A percentile compares a stretch with the other conserved stretches of the same genome.
These are phyloP conservation scores for Sycobia sp. DNA, from an alignment of 1,140 invertebrate species.

Conservation along the genomic window DNA sequence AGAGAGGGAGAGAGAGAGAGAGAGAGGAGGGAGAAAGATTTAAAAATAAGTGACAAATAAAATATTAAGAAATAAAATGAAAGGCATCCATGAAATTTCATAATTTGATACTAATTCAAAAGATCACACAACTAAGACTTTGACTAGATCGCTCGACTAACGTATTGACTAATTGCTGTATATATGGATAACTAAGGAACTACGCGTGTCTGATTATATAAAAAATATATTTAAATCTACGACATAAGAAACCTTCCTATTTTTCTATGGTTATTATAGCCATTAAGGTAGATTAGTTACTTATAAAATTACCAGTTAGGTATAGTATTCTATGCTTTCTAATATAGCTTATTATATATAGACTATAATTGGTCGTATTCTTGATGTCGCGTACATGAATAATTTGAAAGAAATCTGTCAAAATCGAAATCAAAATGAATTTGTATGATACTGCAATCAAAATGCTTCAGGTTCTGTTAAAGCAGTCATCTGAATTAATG, in stretches of 20 bases:
- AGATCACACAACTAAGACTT: slow-evolving; percentile 62
- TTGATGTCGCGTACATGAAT: slow-evolving; percentile 29
- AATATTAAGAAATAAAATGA: slow-evolving; percentile 36
- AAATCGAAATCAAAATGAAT: too few relatives aligned
- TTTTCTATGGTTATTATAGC: slow-evolving; percentile 59
- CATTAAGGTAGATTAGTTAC: slow-evolving; percentile 58
- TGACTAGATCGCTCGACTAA: slow-evolving; percentile 58
- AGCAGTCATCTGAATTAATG: background rate
- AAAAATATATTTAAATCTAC: slow-evolving; percentile 56
- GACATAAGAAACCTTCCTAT: slow-evolving; percentile 61
- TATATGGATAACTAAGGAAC: slow-evolving; percentile 54
- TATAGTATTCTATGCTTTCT: slow-evolving; percentile 57
- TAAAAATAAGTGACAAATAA: slow-evolving; percentile 31
- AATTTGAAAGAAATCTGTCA: too few relatives aligned
- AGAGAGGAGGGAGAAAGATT: slow-evolving; percentile 26
- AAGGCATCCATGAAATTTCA: slow-evolving; percentile 67
- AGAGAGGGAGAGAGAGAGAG: slow-evolving; percentile 4
- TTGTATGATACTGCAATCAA: too few relatives aligned
- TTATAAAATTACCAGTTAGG: slow-evolving; percentile 53
- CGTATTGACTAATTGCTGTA: slow-evolving; percentile 53
- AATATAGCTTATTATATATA: slow-evolving; percentile 59
- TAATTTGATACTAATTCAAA: slow-evolving; percentile 64
- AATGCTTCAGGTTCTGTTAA: too few relatives aligned
- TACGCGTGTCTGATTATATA: slow-evolving; percentile 51
- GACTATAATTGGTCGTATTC: slow-evolving; percentile 53